phyloP scores from a whole-genome alignment of 2,888 invertebrate genomes.

The Marronus borbonicus region DNA sequence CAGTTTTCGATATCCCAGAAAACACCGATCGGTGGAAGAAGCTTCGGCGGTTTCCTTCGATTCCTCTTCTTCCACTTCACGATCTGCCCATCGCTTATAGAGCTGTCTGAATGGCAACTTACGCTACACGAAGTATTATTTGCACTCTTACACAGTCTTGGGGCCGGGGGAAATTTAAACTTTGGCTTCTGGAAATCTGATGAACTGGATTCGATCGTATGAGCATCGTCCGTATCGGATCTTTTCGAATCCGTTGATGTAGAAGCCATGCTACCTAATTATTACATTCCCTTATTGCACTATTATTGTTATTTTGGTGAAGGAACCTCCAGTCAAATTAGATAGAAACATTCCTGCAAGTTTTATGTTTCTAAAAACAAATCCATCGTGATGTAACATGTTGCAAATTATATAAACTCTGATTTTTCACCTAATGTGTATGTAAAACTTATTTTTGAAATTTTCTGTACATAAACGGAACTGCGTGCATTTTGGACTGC shows the following conservation, averaged over 20 bases:
- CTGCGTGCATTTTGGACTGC: background rate
- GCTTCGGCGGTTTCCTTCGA: slow-evolving; percentile 53
- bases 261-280: slow-evolving; percentile 24
- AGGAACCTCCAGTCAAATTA: background rate
- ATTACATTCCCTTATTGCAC: slow-evolving; percentile 16
- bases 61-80: slow-evolving; percentile 53
- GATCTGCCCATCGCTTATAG: slow-evolving; percentile 56
- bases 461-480: slow-evolving; percentile 33
- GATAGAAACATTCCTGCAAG: background rate
- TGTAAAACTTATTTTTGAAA: slow-evolving; percentile 14
- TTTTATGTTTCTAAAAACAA: slow-evolving; percentile 1
- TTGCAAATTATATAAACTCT: background rate
- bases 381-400: background rate
- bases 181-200: slow-evolving; percentile 39
- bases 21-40: slow-evolving; percentile 83
- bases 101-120: slow-evolving; percentile 63
- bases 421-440: background rate
- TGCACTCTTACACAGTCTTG: slow-evolving; percentile 61
- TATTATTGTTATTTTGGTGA: slow-evolving; percentile 6
- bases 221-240: slow-evolving; percentile 51
- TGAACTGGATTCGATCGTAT: slow-evolving; percentile 48
- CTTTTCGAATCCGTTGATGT: slow-evolving; percentile 51
- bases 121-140: slow-evolving; percentile 62
- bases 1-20: slow-evolving; percentile 97
- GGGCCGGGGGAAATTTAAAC: slow-evolving; percentile 54